phyloP scores from a whole-genome alignment of 2,113 vertebrate species.

The Cairina moschata region DNA sequence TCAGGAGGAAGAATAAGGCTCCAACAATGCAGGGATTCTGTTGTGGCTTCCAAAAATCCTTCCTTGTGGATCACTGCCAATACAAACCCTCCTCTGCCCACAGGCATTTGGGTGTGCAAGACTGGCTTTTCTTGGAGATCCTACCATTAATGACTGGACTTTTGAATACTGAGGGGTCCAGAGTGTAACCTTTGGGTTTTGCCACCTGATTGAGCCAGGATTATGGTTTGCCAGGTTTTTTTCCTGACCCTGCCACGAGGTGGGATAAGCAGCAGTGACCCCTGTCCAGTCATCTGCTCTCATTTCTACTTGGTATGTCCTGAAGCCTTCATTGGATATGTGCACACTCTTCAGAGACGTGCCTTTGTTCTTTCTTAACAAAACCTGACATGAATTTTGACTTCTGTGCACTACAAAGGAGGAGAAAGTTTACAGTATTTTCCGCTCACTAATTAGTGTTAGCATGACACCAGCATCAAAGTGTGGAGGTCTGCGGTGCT shows the following conservation, averaged over 20 bases:
- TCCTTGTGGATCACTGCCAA: neutral
- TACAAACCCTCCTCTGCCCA: neutral
- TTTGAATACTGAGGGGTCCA: neutral
- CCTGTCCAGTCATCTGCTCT: neutral
- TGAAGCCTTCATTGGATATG: neutral
- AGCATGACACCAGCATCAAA: neutral
- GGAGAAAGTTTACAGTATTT: neutral
- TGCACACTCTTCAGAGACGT: neutral
- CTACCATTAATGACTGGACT: neutral
- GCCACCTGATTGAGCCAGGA: neutral
- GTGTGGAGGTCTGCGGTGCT: neutral
- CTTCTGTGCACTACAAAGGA: neutral
- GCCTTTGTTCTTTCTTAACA: neutral
- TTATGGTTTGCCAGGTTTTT: neutral
- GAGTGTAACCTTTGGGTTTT: neutral
- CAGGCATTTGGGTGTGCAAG: fast-evolving
- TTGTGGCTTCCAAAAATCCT: neutral
- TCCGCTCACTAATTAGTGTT: neutral
- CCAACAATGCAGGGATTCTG: neutral
- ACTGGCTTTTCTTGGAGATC: neutral
- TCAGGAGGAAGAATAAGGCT: neutral
- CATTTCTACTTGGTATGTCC: neutral
- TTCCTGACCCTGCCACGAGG: neutral
- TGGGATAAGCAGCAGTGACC: neutral
- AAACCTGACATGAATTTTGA: neutral